These are phyloP conservation scores for Theocolax elegans DNA, from an alignment of 1,140 invertebrate species.

Conservation along the genomic window DNA sequence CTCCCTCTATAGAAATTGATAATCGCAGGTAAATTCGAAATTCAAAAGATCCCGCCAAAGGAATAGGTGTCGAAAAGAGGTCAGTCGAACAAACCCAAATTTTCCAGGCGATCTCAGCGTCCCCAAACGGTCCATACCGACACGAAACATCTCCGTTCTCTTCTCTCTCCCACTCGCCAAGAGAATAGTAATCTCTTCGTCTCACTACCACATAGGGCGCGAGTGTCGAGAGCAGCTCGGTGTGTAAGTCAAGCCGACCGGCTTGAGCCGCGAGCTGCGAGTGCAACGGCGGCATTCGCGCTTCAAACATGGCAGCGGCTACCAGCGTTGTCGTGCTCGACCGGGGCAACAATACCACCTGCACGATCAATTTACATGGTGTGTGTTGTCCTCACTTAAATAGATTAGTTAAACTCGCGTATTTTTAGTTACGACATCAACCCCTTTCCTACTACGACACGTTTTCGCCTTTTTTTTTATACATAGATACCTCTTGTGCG, in stretches of 20 bases:
- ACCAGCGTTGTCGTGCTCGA: conserved; percentile 93
- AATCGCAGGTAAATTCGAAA: too few species aligned
- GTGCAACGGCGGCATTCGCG: conserved; percentile 37
- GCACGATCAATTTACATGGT: conserved; percentile 94
- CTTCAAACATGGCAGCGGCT: conserved; percentile 80
- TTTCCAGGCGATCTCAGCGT: neutral
- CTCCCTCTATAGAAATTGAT: too few species aligned
- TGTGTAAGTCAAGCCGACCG: neutral
- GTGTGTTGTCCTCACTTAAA: conserved; percentile 62
- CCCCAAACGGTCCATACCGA: neutral
- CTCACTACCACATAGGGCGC: too few species aligned
- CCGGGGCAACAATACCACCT: conserved; percentile 94
- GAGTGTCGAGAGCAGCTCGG: neutral
- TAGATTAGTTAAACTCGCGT: too few species aligned
- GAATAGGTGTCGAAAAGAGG: neutral
- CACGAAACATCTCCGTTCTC: neutral
- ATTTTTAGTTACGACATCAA: neutral
- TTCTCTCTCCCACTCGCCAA: neutral
- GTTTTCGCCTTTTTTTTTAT: too few species aligned
- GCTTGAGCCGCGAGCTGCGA: neutral
- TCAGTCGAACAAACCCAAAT: neutral
- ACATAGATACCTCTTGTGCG: neutral
- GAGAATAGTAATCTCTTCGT: too few species aligned
- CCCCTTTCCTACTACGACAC: too few species aligned
- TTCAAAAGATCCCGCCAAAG: too few species aligned